phyloP scores from a whole-genome alignment of 1,140 invertebrate species.

The Bombus turneri region DNA sequence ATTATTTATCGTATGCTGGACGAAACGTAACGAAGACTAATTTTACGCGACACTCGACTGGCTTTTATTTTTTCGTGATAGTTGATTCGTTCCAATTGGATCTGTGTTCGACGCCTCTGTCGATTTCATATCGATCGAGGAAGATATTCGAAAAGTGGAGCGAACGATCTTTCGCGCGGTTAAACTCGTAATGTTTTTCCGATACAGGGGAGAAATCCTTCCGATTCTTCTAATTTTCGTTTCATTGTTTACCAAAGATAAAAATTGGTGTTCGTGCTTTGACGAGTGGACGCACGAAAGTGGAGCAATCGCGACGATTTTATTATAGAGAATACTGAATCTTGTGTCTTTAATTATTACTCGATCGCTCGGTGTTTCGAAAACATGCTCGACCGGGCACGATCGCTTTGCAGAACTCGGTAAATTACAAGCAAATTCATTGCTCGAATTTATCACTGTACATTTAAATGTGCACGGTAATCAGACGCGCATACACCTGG shows the following conservation, averaged over 20 bases:
- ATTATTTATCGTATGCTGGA: neutral
- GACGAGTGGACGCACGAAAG: neutral
- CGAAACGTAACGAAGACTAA: neutral
- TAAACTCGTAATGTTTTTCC: neutral
- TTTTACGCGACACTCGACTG: neutral
- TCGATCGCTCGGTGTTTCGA: neutral
- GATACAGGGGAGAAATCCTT: neutral
- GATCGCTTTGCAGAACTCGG: too few species aligned
- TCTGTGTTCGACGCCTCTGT: too few species aligned
- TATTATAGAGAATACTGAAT: neutral
- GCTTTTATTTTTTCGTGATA: neutral
- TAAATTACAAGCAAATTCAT: conserved; percentile 17
- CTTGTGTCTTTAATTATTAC: neutral
- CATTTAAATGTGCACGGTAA: neutral
- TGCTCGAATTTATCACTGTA: conserved; percentile 7
- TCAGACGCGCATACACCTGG: conserved; percentile 4
- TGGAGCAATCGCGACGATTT: neutral
- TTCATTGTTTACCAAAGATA: neutral
- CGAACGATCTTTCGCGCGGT: neutral
- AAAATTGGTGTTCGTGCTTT: neutral
- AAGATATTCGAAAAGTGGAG: neutral
- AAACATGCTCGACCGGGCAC: neutral
- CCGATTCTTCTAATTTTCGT: neutral
- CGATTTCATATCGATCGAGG: neutral
- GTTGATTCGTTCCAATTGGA: too few species aligned